These are phyloP conservation scores for Heliconius hortense DNA, from an alignment of 2,888 invertebrate genomes.

Conservation along the genomic window DNA sequence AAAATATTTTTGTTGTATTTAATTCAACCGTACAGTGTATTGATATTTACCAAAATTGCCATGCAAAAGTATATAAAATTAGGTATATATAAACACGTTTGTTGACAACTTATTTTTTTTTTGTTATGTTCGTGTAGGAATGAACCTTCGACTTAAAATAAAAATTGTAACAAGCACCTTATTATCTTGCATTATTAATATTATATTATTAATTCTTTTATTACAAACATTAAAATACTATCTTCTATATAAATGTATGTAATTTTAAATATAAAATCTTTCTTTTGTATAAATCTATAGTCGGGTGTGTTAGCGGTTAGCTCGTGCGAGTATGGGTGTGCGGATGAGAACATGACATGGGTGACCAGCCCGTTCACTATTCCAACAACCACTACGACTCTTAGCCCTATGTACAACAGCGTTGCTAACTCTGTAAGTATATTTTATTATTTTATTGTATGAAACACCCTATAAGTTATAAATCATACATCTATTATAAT, in stretches of 20 bases:
- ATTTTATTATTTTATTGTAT: not conserved
- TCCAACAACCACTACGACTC: conserved; percentile 65
- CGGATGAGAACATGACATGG: conserved; percentile 73
- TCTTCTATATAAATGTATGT: not conserved
- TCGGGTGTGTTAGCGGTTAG: conserved; percentile 84
- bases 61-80: not conserved
- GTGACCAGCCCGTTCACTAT: conserved; percentile 62
- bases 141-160: not conserved
- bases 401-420: conserved; percentile 67
- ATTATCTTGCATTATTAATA: too few relatives aligned
- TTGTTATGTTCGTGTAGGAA: not conserved
- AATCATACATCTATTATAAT: not conserved
- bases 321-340: conserved; percentile 87
- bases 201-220: too few relatives aligned
- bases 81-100: not conserved
- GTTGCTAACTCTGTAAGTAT: conserved; percentile 64
- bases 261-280: not conserved
- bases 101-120: not conserved
- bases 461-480: not conserved
- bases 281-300: conserved; percentile 50
- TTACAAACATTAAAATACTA: not conserved
- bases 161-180: too few relatives aligned
- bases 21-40: not conserved
- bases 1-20: not conserved
- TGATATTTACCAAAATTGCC: not conserved